Evolutionary conservation across 2,113 vertebrate genomes (phyloP), one percentile per base, ranked within the genome.

Genomic region (Leptobrachium leishanense): DNA sequence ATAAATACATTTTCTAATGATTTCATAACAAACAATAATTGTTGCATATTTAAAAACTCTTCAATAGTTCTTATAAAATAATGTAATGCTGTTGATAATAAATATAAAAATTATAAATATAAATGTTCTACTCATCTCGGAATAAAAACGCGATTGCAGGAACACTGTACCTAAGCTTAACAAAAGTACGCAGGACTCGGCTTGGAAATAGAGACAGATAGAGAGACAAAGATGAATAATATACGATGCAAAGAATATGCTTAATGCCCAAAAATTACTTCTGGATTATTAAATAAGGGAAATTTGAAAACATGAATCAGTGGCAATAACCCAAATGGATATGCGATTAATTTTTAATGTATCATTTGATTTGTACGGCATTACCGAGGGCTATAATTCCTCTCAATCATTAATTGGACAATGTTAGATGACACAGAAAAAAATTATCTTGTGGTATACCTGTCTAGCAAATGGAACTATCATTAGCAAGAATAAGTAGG

Each of bases 401-500:
- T 85, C 85, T 63, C 71, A 76, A 66, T 82, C 82, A 85, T 84
- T 90, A 88, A 87, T 86, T 93, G 88, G 85, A 75, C 81, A 81
- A 77, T 80, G 75, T 87, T 89, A 86, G 80, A 76, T 77, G 79
- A 82, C 85, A 82, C 82, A n/a, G 82, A 82, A 4, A 20, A 64
- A 82, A 83, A 86, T 90, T 85, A 84, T 87, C 89, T 87, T 82
- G 88, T 88, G 82, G 84, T 87, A 79, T 86, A 88, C 88, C 89
- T 91, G 87, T 87, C 90, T 82, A 86, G 89, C 89, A 93, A 93
- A 92, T 90, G 87, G 89, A 90, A 89, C 89, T 89, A 90, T 92
- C 92, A 93, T 94, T 93, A 93, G 85, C 83, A 83, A 90, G 78
- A 90, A 90, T 89, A 92, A 91, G 90, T 89, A 91, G 90, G 88